These are phyloP conservation scores for Sebastes glaucus DNA, from an alignment of 2,797 vertebrate species.

Conservation along the genomic window DNA sequence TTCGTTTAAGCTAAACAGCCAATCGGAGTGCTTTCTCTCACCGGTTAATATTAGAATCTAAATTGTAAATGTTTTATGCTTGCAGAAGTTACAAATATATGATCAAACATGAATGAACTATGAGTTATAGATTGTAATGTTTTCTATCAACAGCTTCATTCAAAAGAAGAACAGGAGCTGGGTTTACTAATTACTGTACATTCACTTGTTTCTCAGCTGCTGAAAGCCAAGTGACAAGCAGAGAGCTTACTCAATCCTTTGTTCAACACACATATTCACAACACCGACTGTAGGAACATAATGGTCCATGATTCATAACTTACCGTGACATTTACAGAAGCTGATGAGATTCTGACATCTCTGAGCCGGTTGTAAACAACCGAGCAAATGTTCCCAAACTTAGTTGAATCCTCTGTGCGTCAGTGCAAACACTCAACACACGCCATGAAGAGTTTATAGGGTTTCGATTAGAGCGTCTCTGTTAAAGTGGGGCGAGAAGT, in stretches of 20 bases:
- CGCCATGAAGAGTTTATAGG: neutral
- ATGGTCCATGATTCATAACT: conserved; percentile 32
- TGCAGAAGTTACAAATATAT: neutral
- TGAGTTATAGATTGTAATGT: neutral
- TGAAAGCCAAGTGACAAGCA: neutral
- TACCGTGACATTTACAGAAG: conserved; percentile 19
- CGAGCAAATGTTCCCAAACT: conserved; percentile 9
- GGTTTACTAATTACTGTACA: neutral
- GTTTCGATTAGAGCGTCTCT: conserved; percentile 4
- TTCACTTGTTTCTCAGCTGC: neutral
- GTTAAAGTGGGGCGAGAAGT: conserved; percentile 54
- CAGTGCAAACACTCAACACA: neutral
- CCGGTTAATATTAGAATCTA: neutral
- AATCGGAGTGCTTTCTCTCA: neutral
- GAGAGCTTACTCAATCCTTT: conserved; percentile 45
- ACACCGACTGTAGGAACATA: neutral
- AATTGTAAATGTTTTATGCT: neutral
- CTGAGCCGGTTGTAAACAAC: conserved; percentile 54
- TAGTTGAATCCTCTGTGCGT: neutral
- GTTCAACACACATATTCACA: conserved; percentile 53
- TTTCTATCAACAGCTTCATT: neutral
- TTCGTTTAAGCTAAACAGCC: too few relatives aligned
- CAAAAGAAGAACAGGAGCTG: neutral
- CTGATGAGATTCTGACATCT: conserved; percentile 42
- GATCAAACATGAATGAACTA: neutral